Base-by-base conservation (phyloP, 1,140 invertebrate genomes). In the Tenebrio molitor region DNA sequence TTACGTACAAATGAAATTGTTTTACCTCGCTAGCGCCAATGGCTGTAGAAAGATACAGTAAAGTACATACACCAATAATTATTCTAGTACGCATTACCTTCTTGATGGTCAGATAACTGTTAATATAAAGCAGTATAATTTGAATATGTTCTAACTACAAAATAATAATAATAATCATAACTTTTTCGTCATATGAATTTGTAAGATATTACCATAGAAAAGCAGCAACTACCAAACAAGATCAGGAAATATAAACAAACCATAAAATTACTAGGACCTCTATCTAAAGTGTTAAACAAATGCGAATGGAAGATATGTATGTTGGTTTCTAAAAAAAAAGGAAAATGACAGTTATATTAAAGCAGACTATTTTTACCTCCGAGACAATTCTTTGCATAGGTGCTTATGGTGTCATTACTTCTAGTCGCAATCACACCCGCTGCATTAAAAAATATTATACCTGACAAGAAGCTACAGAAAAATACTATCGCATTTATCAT, bases 141-240 rank as follows among this genome's bases (percentile, higher is more conserved):
- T 58, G 50, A 25, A 29, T 15, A 15, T 58, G 29, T 29, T 58
- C 50, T 14, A 58, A 23, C 50, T 58, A n/a, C n/a, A n/a, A n/a
- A n/a, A n/a, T n/a, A n/a, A n/a, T n/a, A n/a, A n/a, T n/a, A n/a
- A n/a, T n/a, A n/a, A n/a, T n/a, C n/a, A n/a, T n/a, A n/a, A n/a
- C n/a, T n/a, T n/a, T n/a, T n/a, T n/a, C n/a, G n/a, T n/a, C n/a
- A n/a, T n/a, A n/a, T n/a, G n/a, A n/a, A n/a, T n/a, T n/a, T n/a
- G n/a, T n/a, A n/a, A n/a, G n/a, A n/a, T n/a, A n/a, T 17, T 58
- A 58, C 50, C 50, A 58, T 6, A 58, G 50, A 29, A 12, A 14
- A 58, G 2, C 25, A 29, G 16, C 50, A 58, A 10, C 21, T 29
- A 12, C 19, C 25, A 29, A 58, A 58, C n/a, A 58, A 14, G 1